Percentiles rank a stretch among this genome's conserved stretches.
phyloP scores from a whole-genome alignment of 1,140 invertebrate genomes.

The Aradophagus sp. region DNA sequence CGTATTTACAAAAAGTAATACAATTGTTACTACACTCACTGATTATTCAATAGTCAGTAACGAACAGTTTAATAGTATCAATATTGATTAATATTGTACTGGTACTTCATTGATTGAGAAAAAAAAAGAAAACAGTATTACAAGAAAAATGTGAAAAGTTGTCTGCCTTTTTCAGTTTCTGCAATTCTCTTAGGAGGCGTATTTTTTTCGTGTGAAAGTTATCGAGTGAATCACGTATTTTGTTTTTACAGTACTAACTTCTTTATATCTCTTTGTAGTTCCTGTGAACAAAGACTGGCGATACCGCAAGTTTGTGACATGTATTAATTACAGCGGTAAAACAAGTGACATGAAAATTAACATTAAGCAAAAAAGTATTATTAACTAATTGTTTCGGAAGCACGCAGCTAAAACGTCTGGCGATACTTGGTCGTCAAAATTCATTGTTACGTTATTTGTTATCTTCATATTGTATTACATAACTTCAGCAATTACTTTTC shows the following conservation, averaged over 20 bases:
- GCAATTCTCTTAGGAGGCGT: conserved; percentile 7
- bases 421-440: conserved; percentile 17
- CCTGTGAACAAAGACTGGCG: conserved; percentile 9
- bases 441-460: conserved; percentile 7
- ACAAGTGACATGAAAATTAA: conserved; percentile 4
- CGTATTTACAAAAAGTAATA: no score
- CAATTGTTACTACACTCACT: no score
- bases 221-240: conserved; percentile 29
- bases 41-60: no score
- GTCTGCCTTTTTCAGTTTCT: conserved; percentile 3
- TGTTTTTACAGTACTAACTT: conserved; percentile 1
- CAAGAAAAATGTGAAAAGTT: no score
- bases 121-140: no score
- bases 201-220: conserved; percentile 22
- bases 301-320: conserved; percentile 19
- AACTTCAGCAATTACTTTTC: conserved; percentile 17
- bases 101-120: no score
- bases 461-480: conserved; percentile 3
- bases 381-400: conserved; percentile 1
- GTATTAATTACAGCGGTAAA: conserved; percentile 28
- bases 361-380: neutral
- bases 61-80: no score
- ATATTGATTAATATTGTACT: no score
- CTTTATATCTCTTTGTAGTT: conserved; percentile 30
- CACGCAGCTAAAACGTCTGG: neutral